Evolutionary conservation across 2,888 invertebrate genomes (phyloP).

Genomic region (Chironomus tentans): DNA sequence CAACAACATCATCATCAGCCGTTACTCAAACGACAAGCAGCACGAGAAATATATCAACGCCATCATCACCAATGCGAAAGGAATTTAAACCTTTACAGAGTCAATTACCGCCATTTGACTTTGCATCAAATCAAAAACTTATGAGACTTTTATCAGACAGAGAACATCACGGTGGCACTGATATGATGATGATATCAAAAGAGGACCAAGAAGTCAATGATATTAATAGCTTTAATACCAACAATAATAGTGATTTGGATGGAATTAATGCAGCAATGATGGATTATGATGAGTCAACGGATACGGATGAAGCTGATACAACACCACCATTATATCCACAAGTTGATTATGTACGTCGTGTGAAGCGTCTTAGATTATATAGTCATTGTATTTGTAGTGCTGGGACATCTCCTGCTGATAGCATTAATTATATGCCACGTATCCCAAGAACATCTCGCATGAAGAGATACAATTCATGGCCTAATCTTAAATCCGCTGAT

Average conservation of each 20-base stretch:
- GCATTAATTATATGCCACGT: constrained; percentile 31
- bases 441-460: constrained; percentile 20
- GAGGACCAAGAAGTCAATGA: constrained; percentile 49
- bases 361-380: constrained; percentile 51
- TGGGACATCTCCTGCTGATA: constrained; percentile 44
- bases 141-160: constrained; percentile 29
- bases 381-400: constrained; percentile 50
- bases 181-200: constrained; percentile 32
- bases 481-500: constrained; percentile 32
- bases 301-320: constrained; percentile 28
- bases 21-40: constrained; percentile 31
- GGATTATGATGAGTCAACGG: background rate
- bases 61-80: constrained; percentile 60
- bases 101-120: constrained; percentile 37
- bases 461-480: constrained; percentile 29
- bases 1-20: constrained; percentile 34
- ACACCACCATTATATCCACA: constrained; percentile 23
- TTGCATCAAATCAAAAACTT: constrained; percentile 25
- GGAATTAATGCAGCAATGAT: background rate
- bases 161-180: constrained; percentile 18
- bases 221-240: constrained; percentile 43
- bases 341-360: constrained; percentile 44
- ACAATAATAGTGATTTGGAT: constrained; percentile 1
- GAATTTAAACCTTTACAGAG: constrained; percentile 47
- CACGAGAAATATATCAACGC: constrained; percentile 55